These are phyloP conservation scores for Grantiella picta DNA, from an alignment of 2,113 vertebrate genomes.

Conservation along the genomic window DNA sequence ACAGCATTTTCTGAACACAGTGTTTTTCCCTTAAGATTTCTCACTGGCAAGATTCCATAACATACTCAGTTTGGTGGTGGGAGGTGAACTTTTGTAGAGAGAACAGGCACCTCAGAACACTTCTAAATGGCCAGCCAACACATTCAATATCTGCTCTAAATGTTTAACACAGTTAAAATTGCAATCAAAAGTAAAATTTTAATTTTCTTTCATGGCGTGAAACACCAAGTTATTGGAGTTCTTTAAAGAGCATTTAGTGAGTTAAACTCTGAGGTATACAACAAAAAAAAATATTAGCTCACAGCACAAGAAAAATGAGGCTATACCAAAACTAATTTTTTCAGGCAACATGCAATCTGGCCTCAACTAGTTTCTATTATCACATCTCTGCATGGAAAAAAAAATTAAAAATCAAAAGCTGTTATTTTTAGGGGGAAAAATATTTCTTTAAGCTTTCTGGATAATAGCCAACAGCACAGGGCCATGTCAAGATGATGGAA, in stretches of 20 bases:
- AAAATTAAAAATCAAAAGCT: not conserved
- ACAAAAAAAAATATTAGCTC: not conserved
- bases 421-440: conserved; percentile 21
- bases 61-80: not conserved
- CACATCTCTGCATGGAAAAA: conserved; percentile 11
- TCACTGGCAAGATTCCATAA: conserved; percentile 28
- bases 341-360: conserved; percentile 20
- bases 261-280: not conserved
- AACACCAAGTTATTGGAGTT: not conserved
- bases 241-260: not conserved
- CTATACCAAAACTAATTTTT: conserved; percentile 37
- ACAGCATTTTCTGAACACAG: conserved; percentile 49
- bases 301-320: not conserved
- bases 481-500: conserved; percentile 61
- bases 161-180: not conserved
- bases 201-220: not conserved
- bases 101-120: not conserved
- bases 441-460: conserved; percentile 47
- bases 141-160: not conserved
- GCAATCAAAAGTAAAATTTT: not conserved
- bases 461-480: conserved; percentile 35
- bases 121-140: not conserved
- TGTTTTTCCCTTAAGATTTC: conserved; percentile 55
- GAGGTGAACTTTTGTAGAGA: conserved; percentile 27
- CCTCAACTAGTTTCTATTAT: not conserved